phyloP scores from a whole-genome alignment of 2,888 invertebrate species.

The Cancer borealis region DNA sequence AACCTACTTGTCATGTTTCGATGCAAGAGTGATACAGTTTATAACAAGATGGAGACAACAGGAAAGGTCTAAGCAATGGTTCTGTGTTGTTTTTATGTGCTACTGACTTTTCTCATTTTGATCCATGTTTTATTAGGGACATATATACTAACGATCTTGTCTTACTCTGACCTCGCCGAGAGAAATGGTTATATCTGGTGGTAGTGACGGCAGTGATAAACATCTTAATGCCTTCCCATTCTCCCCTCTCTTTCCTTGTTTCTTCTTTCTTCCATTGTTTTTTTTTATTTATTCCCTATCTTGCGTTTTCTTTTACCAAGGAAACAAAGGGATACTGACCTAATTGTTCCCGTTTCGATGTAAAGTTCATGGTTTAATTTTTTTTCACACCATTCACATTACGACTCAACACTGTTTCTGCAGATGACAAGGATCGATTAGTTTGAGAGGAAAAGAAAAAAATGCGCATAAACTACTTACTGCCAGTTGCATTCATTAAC shows the following conservation, averaged over 20 bases:
- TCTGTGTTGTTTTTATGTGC: neutral
- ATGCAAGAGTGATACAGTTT: neutral
- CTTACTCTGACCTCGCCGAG: neutral
- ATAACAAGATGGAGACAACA: neutral
- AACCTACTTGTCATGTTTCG: neutral
- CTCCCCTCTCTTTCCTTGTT: too few species aligned
- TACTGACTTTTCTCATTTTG: neutral
- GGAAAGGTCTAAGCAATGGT: neutral
- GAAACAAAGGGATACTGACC: neutral
- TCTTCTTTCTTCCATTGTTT: too few species aligned
- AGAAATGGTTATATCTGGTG: neutral
- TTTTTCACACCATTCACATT: neutral
- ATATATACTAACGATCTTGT: neutral
- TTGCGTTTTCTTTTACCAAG: neutral
- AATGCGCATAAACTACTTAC: neutral
- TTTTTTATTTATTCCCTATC: neutral
- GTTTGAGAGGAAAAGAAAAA: neutral
- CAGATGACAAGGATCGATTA: neutral
- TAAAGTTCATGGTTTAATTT: neutral
- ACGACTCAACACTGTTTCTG: neutral
- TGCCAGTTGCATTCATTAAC: neutral
- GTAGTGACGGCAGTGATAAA: too few species aligned
- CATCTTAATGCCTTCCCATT: too few species aligned
- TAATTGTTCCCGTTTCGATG: neutral
- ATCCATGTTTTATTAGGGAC: neutral